phyloP scores from a whole-genome alignment of 2,888 invertebrate species.

The Mimas tiliae region DNA sequence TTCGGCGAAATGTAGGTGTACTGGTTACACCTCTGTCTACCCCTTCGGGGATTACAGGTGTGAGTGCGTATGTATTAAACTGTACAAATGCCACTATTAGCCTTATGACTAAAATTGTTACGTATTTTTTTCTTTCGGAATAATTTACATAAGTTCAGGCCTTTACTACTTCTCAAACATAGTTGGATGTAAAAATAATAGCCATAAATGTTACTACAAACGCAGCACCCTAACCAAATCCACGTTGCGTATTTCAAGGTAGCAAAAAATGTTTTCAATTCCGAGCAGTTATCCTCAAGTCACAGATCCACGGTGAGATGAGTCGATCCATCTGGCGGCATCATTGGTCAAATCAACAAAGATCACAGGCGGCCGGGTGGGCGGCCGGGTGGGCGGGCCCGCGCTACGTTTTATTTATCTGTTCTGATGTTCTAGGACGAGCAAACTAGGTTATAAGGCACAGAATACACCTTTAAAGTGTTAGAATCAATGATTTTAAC shows the following conservation, averaged over 20 bases:
- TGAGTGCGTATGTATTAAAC: too few relatives aligned
- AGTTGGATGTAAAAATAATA: too few relatives aligned
- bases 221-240: too few relatives aligned
- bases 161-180: too few relatives aligned
- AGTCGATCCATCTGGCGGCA: slow-evolving; percentile 26
- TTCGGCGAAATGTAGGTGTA: too few relatives aligned
- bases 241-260: not conserved
- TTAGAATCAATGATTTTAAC: not conserved
- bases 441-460: slow-evolving; percentile 8
- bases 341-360: slow-evolving; percentile 80
- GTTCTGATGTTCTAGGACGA: slow-evolving; percentile 17
- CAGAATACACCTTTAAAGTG: not conserved
- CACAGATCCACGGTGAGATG: slow-evolving; percentile 31
- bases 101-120: too few relatives aligned
- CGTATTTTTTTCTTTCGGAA: too few relatives aligned
- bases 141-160: too few relatives aligned
- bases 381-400: slow-evolving; percentile 52
- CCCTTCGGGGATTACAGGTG: too few relatives aligned
- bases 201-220: too few relatives aligned
- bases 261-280: not conserved
- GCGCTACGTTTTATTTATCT: slow-evolving; percentile 27
- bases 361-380: slow-evolving; percentile 64
- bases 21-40: too few relatives aligned
- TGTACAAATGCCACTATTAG: too few relatives aligned
- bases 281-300: slow-evolving; percentile 24